Base-by-base conservation (phyloP, 2,113 vertebrate species). In the Otis tarda region DNA sequence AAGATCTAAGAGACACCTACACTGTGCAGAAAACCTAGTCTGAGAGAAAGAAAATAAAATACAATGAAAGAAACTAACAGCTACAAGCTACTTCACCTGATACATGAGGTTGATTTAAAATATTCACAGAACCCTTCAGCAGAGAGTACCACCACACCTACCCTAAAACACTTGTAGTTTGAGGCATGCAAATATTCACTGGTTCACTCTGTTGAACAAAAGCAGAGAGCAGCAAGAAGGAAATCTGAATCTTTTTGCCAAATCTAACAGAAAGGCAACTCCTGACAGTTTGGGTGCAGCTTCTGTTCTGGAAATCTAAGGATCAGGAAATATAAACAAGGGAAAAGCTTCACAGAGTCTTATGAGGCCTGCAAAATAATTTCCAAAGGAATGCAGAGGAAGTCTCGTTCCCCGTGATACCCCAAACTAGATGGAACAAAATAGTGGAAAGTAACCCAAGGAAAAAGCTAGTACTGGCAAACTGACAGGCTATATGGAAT, bases 341-440 rank as follows among this genome's bases (percentile, higher is more conserved):
- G n/a, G 6, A 7, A 23, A 67, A 82, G 13, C 8, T 77, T 94
- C 53, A 60, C 23, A 6, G 69, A 50, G 25, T 73, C 86, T 89
- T 76, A 60, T 19, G 37, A 95, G 41, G n/a, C 76, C 53, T 65
- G 70, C 12, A 87, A 85, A 96, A 87, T 80, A 87, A 96, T 95
- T 96, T 92, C 90, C 77, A 55, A 50, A 61, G 49, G 59, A 95
- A 89, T 7, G 11, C 28, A 37, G 60, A 83, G 22, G 52, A 94
- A 50, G 69, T 69, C 61, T 84, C 77, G 61, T 91, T 49, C 28
- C 61, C 73, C 50, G 31, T 73, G 79, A 92, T 76, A 78, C 28
- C 35, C 84, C 73, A 82, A 95, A 65, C 53, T 61, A 79, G 43
- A 71, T 25, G 41, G 70, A 84, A 92, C 12, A 86, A 77, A 95